These are phyloP conservation scores for Heliangelus exortis DNA, from an alignment of 2,797 vertebrate genomes.

Conservation along the genomic window DNA sequence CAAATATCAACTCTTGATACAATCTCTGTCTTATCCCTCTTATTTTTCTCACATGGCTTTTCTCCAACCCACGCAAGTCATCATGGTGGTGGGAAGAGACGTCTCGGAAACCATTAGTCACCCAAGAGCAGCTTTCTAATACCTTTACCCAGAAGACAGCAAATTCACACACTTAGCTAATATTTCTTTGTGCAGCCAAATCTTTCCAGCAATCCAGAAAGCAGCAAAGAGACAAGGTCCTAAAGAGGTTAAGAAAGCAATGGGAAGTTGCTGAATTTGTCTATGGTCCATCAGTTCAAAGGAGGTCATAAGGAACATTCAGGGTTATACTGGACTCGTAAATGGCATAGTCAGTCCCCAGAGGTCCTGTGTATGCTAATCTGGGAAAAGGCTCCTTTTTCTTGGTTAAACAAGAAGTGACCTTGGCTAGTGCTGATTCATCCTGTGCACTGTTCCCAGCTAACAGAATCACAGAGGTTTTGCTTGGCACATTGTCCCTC, in stretches of 20 bases:
- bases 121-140: slow-evolving; percentile 8
- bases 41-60: neutral
- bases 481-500: slow-evolving; percentile 44
- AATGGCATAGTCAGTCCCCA: neutral
- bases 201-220: slow-evolving; percentile 22
- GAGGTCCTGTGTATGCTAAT: neutral
- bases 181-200: slow-evolving; percentile 44
- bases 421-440: slow-evolving; percentile 66
- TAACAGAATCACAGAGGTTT: slow-evolving; percentile 43
- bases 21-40: neutral
- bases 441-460: slow-evolving; percentile 12
- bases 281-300: neutral
- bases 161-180: neutral
- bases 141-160: slow-evolving; percentile 12
- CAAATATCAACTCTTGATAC: neutral
- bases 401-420: slow-evolving; percentile 33
- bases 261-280: neutral
- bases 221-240: neutral
- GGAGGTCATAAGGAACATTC: neutral
- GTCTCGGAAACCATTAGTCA: slow-evolving; percentile 48
- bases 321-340: neutral
- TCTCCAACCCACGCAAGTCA: neutral
- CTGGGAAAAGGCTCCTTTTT: neutral
- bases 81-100: slow-evolving; percentile 1
- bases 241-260: neutral